Evolutionary conservation across 2,113 vertebrate species (phyloP), one percentile per base, ranked within the genome.

Genomic region (Eubucco bourcierii): DNA sequence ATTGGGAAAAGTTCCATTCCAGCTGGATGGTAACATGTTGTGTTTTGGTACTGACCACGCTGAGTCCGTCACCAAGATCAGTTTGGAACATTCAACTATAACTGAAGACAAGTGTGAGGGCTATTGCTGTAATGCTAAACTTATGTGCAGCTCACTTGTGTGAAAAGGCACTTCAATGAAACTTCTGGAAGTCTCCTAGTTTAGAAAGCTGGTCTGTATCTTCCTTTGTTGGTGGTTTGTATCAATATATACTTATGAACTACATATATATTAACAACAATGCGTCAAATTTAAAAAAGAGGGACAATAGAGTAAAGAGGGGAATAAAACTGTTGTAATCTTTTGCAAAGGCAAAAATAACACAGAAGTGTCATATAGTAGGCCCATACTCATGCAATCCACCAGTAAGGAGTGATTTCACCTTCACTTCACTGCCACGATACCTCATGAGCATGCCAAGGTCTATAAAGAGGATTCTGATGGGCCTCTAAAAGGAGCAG

Each of bases 11-110:
- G 5, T 3, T 29, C 20, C 25, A 66, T 72, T 73, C 28, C 31
- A 63, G 11, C 1, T 46, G 15, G 5, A 8, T 52, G 31, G 21
- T 4, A 77, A 7, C 1, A 2, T 21, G 3, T 8, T 16, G 13
- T 0, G 2, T 73, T 73, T 79, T 55, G 25, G 16, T 34, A n/a
- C n/a, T 18, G 28, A 47, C 59, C 10, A 28, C 12, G 25, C 3
- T 29, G 19, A 86, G 5, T 4, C 34, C 14, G 8, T 78, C 77
- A 39, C 24, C 7, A n/a, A 47, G n/a, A 15, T 4, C 13, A 41
- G 9, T 64, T 41, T 44, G 19, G 46, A 64, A 47, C 7, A 52
- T 3, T 10, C 15, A 56, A 15, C 27, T 56, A 27, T 31, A 59
- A 23, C n/a, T 41, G 50, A 70, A 44, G 53, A 73, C 2, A 5